These are phyloP conservation scores for Pontoporia blainvillei DNA, from an alignment of 2,113 vertebrate species.

Conservation along the genomic window DNA sequence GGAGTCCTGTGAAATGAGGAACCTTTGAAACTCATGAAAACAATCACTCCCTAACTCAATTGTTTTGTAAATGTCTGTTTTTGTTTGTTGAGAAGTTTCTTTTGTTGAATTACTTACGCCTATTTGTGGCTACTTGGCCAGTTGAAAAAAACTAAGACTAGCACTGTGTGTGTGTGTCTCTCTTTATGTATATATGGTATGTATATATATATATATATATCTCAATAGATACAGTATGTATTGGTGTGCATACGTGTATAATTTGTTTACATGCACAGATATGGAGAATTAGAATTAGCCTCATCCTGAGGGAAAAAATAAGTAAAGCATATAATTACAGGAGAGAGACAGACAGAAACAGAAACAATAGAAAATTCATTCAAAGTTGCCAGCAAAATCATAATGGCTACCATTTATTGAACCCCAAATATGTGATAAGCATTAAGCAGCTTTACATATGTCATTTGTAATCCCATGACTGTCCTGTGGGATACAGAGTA, in stretches of 20 bases:
- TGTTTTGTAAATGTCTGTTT: not conserved
- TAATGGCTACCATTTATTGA: slow-evolving; percentile 2
- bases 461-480: not conserved
- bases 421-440: not conserved
- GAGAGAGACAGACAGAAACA: not conserved
- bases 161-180: not conserved
- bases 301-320: not conserved
- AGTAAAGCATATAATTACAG: not conserved
- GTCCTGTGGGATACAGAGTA: not conserved
- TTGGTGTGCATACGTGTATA: not conserved
- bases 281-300: not conserved
- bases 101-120: not conserved
- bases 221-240: not conserved
- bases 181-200: not conserved
- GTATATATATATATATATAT: not conserved
- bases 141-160: not conserved
- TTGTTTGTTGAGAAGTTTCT: not conserved
- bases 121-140: not conserved
- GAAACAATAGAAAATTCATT: slow-evolving; percentile 17
- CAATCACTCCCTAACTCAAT: not conserved
- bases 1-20: not conserved
- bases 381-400: not conserved
- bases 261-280: not conserved
- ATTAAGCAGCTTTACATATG: not conserved
- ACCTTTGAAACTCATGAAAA: not conserved